Evolutionary conservation across 2,888 invertebrate genomes (phyloP), one percentile per base, ranked within the genome.

Genomic region (Lasioglossum morio): DNA sequence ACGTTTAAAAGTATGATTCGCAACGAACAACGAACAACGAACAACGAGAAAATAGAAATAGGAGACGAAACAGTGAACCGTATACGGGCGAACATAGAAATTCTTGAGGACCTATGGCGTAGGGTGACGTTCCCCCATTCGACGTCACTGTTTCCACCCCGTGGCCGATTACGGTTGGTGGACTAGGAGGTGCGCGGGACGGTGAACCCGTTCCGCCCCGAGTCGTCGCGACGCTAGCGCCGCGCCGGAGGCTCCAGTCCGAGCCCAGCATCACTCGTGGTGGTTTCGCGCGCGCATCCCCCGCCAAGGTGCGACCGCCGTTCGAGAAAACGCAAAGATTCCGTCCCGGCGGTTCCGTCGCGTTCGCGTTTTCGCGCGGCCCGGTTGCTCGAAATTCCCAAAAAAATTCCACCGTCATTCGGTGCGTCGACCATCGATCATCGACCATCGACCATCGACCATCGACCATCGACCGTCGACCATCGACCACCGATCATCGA

Each of bases 201-300:
- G 89, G 86, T 86, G 90, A 91, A 75, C 88, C 87, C 90, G 84
- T 83, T 88, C 66, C 57, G 85, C 76, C 85, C 88, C 87, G 90
- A 89, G 89, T 92, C 94, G 92, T 85, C 80, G 92, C 93, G 94
- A 94, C 92, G 91, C 92, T 92, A 94, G 94, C 94, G 94, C 94
- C 93, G 90, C 93, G 90, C 88, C 91, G 85, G 88, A 90, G 91
- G 93, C 93, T 93, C 92, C 94, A 94, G 94, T 94, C 87, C 92
- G 93, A 92, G 91, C 92, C 93, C 94, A 94, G 94, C 94, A 94
- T 94, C 94, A 93, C 92, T 92, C 93, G 94, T 90, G 94, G 92
- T 92, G 90, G 94, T 93, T 93, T 92, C 94, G 92, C 92, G 93
- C 92, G 93, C 92, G 93, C 92, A 90, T 89, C 85, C 79, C 89